Evolutionary conservation across 1,140 invertebrate species (phyloP).

Genomic region (Hormaphis cornu): DNA sequence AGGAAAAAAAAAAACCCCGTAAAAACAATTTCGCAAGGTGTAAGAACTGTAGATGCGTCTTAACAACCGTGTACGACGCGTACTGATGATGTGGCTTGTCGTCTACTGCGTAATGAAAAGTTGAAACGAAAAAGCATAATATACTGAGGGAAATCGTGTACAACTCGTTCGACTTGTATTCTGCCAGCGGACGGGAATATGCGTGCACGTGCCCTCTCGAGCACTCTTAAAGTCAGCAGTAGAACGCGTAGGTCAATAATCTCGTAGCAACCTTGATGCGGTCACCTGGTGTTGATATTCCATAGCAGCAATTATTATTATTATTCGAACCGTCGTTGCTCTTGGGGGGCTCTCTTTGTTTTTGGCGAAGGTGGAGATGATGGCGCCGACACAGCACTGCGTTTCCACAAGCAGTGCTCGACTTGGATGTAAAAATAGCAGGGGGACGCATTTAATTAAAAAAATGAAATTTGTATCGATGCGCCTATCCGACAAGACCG

Average conservation of each 20-base stretch:
- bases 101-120: too few species aligned
- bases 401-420: not conserved
- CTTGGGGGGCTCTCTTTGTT: not conserved
- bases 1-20: too few species aligned
- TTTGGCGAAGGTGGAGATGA: not conserved
- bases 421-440: not conserved
- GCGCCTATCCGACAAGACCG: too few species aligned
- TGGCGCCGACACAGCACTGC: not conserved
- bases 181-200: not conserved
- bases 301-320: conserved; percentile 18
- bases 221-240: conserved; percentile 19
- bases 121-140: too few species aligned
- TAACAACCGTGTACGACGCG: too few species aligned
- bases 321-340: conserved; percentile 14
- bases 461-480: too few species aligned
- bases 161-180: not conserved
- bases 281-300: conserved; percentile 19
- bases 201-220: not conserved
- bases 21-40: too few species aligned
- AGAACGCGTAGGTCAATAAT: conserved; percentile 26
- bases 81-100: too few species aligned
- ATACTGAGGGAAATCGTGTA: not conserved
- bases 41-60: too few species aligned
- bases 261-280: conserved; percentile 26
- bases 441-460: too few species aligned